phyloP scores from a whole-genome alignment of 2,113 vertebrate genomes.

The Hiodon tergisus region DNA sequence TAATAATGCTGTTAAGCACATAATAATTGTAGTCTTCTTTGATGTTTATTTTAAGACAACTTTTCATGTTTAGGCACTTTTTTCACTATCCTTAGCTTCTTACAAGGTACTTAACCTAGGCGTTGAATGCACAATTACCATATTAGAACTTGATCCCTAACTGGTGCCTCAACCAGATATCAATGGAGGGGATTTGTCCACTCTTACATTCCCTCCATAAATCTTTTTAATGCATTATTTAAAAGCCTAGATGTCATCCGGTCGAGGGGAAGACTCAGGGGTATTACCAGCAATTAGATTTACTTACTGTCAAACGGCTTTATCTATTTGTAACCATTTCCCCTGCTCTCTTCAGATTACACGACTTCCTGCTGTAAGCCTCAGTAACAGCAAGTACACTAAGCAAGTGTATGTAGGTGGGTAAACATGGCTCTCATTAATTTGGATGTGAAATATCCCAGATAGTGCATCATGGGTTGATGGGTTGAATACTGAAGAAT shows the following conservation, averaged over 20 bases:
- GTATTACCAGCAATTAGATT: constrained; percentile 36
- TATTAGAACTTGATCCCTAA: not conserved
- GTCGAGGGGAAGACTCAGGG: constrained; percentile 16
- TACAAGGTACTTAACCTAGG: not conserved
- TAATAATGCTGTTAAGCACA: constrained; percentile 1
- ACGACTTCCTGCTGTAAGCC: constrained; percentile 26
- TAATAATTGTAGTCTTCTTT: not conserved
- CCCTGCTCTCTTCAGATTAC: constrained; percentile 29
- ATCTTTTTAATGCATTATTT: constrained; percentile 35
- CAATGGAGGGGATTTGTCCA: not conserved
- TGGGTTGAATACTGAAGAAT: not conserved
- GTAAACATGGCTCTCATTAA: constrained; percentile 13
- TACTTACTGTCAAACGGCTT: constrained; percentile 28
- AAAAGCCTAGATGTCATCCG: constrained; percentile 34
- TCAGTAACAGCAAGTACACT: constrained; percentile 25
- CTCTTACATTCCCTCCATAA: constrained; percentile 19
- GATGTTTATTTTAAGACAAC: not conserved
- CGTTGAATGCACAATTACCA: not conserved
- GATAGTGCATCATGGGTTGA: not conserved
- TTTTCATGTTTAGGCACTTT: not conserved
- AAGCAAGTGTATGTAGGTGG: constrained; percentile 15
- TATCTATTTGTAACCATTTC: constrained; percentile 33
- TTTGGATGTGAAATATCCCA: not conserved
- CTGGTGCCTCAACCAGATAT: not conserved
- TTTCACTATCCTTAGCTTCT: not conserved